Percentiles rank a stretch among this genome's conserved stretches.
These are phyloP conservation scores for Gymnogyps californianus DNA, from an alignment of 2,113 vertebrate genomes.

Conservation along the genomic window DNA sequence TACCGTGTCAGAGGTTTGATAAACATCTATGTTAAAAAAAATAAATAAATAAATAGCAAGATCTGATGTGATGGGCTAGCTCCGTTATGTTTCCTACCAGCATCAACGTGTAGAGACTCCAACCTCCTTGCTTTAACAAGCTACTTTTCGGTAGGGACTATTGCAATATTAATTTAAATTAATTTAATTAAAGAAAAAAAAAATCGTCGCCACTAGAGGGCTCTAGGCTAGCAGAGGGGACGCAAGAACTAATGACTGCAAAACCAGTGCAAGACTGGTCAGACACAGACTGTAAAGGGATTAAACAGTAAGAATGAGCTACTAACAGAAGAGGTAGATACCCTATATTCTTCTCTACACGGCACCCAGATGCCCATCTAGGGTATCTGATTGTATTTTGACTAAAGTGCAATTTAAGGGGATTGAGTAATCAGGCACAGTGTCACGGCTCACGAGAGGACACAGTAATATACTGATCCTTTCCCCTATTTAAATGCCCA, in stretches of 20 bases:
- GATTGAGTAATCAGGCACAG: background rate
- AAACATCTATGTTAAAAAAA: rapidly evolving
- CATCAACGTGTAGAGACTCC: too few species aligned
- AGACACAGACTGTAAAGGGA: background rate
- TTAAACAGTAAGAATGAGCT: background rate
- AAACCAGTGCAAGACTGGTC: background rate
- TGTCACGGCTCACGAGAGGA: background rate
- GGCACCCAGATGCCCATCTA: rapidly evolving
- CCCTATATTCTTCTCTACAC: rapidly evolving
- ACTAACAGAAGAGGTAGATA: background rate
- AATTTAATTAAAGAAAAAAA: background rate
- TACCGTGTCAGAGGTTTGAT: background rate
- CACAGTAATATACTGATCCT: background rate
- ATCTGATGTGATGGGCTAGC: background rate
- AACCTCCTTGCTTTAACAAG: background rate
- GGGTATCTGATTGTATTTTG: background rate
- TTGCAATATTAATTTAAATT: background rate
- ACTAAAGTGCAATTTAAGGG: background rate
- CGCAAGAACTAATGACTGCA: background rate
- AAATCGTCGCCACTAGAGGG: background rate
- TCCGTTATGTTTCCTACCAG: background rate
- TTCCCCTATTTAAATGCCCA: background rate
- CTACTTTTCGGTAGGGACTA: background rate
- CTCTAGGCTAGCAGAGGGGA: background rate
- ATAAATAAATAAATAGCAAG: background rate